These are phyloP conservation scores for Cancer borealis DNA, from an alignment of 2,888 invertebrate genomes.

Conservation along the genomic window DNA sequence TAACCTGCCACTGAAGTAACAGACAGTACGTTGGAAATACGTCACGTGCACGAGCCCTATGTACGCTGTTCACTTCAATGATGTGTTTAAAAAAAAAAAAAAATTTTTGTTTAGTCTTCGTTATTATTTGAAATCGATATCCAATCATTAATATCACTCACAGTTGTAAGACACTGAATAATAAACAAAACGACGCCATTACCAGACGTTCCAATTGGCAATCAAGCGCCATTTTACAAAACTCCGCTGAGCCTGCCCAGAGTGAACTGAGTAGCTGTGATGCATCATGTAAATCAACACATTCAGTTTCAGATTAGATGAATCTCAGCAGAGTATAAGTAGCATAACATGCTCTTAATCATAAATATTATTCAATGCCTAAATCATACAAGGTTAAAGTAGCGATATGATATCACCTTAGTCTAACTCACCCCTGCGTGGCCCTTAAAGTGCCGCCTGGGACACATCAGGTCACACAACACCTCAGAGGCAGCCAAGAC, in stretches of 20 bases:
- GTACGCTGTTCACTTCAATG: too few species aligned
- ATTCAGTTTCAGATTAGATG: neutral
- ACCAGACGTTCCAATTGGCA: neutral
- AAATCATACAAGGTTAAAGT: neutral
- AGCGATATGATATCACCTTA: constrained; percentile 7
- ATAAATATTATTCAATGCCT: neutral
- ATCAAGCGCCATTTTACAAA: neutral
- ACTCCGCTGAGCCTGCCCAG: neutral
- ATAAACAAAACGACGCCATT: neutral
- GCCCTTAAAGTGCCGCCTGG: neutral
- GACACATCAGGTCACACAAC: neutral
- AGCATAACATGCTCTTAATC: constrained; percentile 7
- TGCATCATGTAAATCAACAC: neutral
- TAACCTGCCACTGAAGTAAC: too few species aligned
- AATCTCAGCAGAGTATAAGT: neutral
- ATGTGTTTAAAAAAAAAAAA: too few species aligned
- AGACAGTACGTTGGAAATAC: too few species aligned
- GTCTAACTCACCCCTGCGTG: neutral
- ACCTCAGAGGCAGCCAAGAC: neutral
- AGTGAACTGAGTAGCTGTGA: neutral
- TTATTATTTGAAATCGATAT: neutral
- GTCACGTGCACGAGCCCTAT: too few species aligned
- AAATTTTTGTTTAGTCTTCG: neutral
- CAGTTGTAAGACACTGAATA: neutral
- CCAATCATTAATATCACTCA: neutral